Base-by-base conservation (phyloP, 2,797 vertebrate species). In the Crypturellus tataupa region DNA sequence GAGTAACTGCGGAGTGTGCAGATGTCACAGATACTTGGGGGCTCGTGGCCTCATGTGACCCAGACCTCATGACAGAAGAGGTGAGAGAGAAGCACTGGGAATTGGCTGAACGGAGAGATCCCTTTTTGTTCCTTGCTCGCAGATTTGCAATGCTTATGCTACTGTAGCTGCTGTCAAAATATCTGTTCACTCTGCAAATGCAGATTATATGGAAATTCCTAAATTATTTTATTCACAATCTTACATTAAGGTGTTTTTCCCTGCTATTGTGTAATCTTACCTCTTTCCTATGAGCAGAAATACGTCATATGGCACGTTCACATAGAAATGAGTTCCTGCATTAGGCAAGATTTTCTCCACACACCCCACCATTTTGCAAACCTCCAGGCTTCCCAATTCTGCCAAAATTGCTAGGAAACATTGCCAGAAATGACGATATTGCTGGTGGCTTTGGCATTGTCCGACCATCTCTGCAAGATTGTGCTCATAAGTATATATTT, bases 21-120 rank as follows among this genome's bases (percentile, higher is more conserved):
- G 12, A 12, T 1, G 1, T 2, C 11, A 2, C 20, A 20, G 64
- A 7, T 56, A 40, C 5, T 27, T 70, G 33, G 6, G 33, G 49
- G 40, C 23, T 70, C 31, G 2, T 0, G 0, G 63, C 24, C 59
- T 62, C 17, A 0, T 16, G 17, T 16, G 17, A 39, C 20, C 33
- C 33, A 39, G 40, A 19, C 49, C 68, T 62, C 53, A 6, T 56
- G 64, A 14, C 24, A 25, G 12, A 2, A 1, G 23, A 65, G 20
- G 27, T 35, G 2, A 44, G 2, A n/a, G 9, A 71, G 42, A 82
- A 77, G 25, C 4, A 5, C 23, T 77, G 39, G 37, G 69, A 88
- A n/a, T 15, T 19, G 25, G 33, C 5, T 58, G 42, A 75, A 31
- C 27, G 18, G 49, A 12, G 9, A 79, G 13, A 2, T 69, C 7